Conservation (phyloP, 92 coral and sea anemone species). For the Heliopora coerulea region DNA sequence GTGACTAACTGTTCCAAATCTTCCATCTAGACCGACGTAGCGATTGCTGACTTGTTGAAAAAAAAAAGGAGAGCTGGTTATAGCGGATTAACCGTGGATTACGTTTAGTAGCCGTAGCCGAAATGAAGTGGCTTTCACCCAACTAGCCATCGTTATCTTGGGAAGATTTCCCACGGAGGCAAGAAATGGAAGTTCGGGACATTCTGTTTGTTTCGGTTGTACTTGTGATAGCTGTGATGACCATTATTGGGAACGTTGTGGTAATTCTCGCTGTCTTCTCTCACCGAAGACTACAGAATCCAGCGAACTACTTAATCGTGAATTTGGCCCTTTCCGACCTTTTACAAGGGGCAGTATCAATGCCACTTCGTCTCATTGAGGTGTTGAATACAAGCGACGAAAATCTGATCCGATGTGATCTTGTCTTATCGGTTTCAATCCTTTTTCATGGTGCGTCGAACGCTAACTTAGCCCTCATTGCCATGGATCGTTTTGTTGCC, state of each 20-base stretch:
- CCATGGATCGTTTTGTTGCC: constrained; percentile 51
- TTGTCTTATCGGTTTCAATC: constrained; percentile 5
- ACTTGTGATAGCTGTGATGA: constrained; percentile 41
- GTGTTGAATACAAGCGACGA: constrained; percentile 57
- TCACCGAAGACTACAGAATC: constrained; percentile 73
- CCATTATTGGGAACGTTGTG: constrained; percentile 68
- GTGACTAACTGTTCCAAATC: too few relatives aligned
- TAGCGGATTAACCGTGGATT: too few relatives aligned
- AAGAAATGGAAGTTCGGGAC: constrained; percentile 1
- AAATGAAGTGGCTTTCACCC: too few relatives aligned
- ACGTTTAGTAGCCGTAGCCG: too few relatives aligned
- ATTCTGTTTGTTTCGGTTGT: constrained; percentile 4
- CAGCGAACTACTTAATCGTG: constrained; percentile 77
- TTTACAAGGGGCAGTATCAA: constrained; percentile 80
- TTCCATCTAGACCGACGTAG: too few relatives aligned
- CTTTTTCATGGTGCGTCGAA: constrained; percentile 29
- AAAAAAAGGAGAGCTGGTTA: too few relatives aligned
- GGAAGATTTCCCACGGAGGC: too few relatives aligned
- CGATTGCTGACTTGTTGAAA: too few relatives aligned
- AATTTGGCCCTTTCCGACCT: constrained; percentile 93
- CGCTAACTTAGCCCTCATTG: constrained; percentile 4
- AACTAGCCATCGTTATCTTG: neutral
- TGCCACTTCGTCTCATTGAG: constrained; percentile 82
- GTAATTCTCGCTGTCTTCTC: constrained; percentile 78
- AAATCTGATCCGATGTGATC: constrained; percentile 17